Evolutionary conservation across 2,888 invertebrate species (phyloP), one percentile per base, ranked within the genome.

Genomic region (Keiferia lycopersicella): DNA sequence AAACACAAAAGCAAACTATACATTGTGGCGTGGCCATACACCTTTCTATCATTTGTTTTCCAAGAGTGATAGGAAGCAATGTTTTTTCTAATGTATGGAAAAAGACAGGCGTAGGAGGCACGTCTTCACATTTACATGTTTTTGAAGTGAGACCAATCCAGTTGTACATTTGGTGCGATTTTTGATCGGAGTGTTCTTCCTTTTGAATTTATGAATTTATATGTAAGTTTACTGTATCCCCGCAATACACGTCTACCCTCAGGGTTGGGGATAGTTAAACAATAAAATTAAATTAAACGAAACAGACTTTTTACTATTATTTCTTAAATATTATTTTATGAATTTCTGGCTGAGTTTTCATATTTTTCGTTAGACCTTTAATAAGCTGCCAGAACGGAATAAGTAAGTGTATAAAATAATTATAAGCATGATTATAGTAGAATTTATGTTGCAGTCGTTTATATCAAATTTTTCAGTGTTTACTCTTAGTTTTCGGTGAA

Each of bases 131-230:
- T n/a, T n/a, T n/a, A n/a, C n/a, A n/a, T n/a, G n/a, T n/a, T n/a
- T n/a, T n/a, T n/a, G n/a, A n/a, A n/a, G n/a, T n/a, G n/a, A n/a
- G n/a, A n/a, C n/a, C 12, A 22, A 22, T 50, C 51, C 51, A 34
- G 51, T 50, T 11, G 61, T 61, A 34, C 18, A 64, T 68, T 70
- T 69, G 63, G 62, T 76, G 81, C 84, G 86, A 81, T 83, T 88
- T 88, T 87, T 77, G 75, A 77, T 86, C 85, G 81, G 83, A 85
- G 82, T 84, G 85, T 88, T 86, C 81, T 84, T 86, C 83, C 83
- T 84, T 88, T 86, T 86, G 85, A 83, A 89, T 87, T 87, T 87
- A 84, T 86, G 85, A 83, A 89, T 87, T 87, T 87, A 84, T 86
- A 88, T 86, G 83, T 80, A 81, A 80, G 85, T 86, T 86, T 88